Conservation (phyloP, 1,140 invertebrate genomes). For the Oedothorax gibbosus region DNA sequence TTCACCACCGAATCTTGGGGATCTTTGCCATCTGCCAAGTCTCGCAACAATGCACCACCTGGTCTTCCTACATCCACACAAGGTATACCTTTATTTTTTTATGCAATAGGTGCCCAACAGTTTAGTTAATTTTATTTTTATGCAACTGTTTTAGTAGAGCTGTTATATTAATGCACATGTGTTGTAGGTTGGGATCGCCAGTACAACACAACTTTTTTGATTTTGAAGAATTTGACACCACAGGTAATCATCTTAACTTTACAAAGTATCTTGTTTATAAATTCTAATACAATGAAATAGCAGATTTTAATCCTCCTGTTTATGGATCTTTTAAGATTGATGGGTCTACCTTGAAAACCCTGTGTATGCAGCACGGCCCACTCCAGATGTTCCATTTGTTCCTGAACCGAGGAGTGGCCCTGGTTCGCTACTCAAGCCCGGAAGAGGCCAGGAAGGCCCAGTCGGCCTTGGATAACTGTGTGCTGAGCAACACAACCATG, state of each 20-base stretch:
- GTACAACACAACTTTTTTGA: slow-evolving; percentile 73
- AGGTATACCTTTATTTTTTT: slow-evolving; percentile 8
- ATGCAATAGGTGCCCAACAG: neutral
- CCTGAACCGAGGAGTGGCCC: slow-evolving; percentile 82
- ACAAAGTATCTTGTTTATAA: too few relatives aligned
- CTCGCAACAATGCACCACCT: slow-evolving; percentile 75
- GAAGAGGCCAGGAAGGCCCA: slow-evolving; percentile 97
- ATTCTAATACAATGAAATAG: too few relatives aligned
- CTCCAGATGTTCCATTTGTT: slow-evolving; percentile 93
- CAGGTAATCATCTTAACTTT: slow-evolving; percentile 75
- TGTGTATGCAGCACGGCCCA: slow-evolving; percentile 96
- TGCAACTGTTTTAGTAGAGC: neutral
- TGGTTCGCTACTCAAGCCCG: slow-evolving; percentile 89
- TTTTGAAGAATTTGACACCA: slow-evolving; percentile 91
- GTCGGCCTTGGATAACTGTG: slow-evolving; percentile 93
- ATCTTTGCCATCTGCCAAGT: slow-evolving; percentile 12
- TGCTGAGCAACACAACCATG: slow-evolving; percentile 95
- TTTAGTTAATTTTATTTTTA: neutral
- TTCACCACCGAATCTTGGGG: slow-evolving; percentile 43
- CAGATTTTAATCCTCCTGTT: neutral
- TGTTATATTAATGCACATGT: neutral
- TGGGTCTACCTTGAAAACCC: slow-evolving; percentile 92
- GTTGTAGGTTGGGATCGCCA: slow-evolving; percentile 71
- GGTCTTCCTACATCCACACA: slow-evolving; percentile 71
- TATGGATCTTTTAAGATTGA: slow-evolving; percentile 79